Conservation (phyloP, 2,888 invertebrate genomes). For the Drosophila tanythrix region DNA sequence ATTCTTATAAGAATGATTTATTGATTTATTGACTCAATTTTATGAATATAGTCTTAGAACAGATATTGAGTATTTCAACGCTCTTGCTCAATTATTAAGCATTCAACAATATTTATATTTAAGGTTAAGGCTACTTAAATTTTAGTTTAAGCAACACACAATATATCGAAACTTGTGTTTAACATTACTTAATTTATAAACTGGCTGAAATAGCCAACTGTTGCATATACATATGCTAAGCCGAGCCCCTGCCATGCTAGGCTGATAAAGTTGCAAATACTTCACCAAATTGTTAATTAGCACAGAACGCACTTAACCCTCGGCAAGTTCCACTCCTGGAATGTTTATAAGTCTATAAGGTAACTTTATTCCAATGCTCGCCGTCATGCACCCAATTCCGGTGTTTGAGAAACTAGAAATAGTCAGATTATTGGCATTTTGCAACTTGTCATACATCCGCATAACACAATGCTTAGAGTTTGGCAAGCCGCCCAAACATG, state of each 20-base stretch:
- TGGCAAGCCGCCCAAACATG: background rate
- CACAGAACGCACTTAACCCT: background rate
- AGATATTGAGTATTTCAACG: background rate
- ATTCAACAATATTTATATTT: background rate
- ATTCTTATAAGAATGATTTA: slow-evolving; percentile 13
- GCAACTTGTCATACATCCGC: background rate
- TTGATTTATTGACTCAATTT: slow-evolving; percentile 17
- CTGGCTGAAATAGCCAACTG: background rate
- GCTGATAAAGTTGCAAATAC: background rate
- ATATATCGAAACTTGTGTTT: background rate
- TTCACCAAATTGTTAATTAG: background rate
- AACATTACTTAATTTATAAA: background rate
- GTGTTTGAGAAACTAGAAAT: background rate
- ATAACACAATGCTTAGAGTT: background rate
- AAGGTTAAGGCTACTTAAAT: background rate
- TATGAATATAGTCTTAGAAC: slow-evolving; percentile 15
- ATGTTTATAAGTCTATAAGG: background rate
- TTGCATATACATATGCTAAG: background rate
- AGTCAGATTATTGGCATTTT: background rate
- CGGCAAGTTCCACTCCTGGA: background rate
- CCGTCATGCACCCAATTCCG: background rate
- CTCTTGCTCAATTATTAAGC: background rate
- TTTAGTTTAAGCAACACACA: background rate
- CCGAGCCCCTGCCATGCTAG: background rate
- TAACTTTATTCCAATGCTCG: background rate